Evolutionary conservation across 2,113 vertebrate genomes (phyloP), one percentile per base, ranked within the genome.

Genomic region (Channa argus): DNA sequence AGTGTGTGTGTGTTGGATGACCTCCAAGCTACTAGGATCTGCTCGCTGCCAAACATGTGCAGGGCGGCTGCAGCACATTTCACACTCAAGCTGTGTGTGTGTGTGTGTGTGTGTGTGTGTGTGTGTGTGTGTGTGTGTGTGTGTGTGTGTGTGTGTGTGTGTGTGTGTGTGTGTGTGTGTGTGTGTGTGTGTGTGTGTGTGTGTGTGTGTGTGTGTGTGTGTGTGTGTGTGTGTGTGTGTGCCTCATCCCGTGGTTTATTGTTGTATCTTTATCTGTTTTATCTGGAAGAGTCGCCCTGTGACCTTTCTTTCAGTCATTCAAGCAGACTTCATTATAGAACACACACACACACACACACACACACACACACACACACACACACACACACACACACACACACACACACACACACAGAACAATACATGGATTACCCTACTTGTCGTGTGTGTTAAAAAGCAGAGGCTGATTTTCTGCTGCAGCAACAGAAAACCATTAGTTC

Each of bases 21-120:
- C 73, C 68, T 83, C 84, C 84, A 79, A 44, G 56, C 63, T 68
- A 45, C 74, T 61, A 65, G 72, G 41, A 74, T 74, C 50, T 5
- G 50, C 61, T 7, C 6, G 6, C 44, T 71, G 77, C 72, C 77
- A 80, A 79, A 77, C 72, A 77, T 80, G 72, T 73, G 80, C 72
- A 63, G 77, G 43, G 41, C 39, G 51, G 55, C 76, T 72, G 76
- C 76, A 74, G 77, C 1, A 5, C 43, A 14, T 74, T 77, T 86
- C 73, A 74, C 72, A 77, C 73, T 71, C 69, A 13, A 56, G 36
- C 67, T 84, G 79, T 56, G 75, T 45, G 43, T 58, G 38, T 52
- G 11, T 66, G 4, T 15, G 2, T 43, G 8, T 36, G 36, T 52
- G 53, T 24, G 24, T 24, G 24, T 24, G 24, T 1, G 24, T 24